phyloP scores from a whole-genome alignment of 1,140 invertebrate species.

The Drosophila arizonae region DNA sequence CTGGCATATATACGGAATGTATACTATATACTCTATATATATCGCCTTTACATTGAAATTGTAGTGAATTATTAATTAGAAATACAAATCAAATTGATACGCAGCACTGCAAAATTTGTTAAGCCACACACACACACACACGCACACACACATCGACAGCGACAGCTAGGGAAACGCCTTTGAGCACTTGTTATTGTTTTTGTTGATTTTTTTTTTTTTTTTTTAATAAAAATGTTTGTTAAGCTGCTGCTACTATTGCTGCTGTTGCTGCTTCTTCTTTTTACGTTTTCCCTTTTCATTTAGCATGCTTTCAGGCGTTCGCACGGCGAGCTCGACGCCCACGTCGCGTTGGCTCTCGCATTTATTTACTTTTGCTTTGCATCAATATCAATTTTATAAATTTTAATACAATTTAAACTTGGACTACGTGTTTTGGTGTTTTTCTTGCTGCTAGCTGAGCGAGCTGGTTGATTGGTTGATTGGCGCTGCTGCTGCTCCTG shows the following conservation, averaged over 20 bases:
- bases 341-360: too few relatives aligned
- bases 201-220: too few relatives aligned
- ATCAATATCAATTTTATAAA: background rate
- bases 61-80: too few relatives aligned
- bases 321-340: background rate
- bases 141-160: too few relatives aligned
- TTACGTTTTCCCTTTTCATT: background rate
- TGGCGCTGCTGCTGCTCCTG: slow-evolving; percentile 22
- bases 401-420: background rate
- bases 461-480: slow-evolving; percentile 4
- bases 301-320: slow-evolving; percentile 38
- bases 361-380: background rate
- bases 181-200: slow-evolving; percentile 1
- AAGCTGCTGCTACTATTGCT: too few relatives aligned
- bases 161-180: background rate
- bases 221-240: too few relatives aligned
- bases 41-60: too few relatives aligned
- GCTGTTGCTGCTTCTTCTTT: background rate
- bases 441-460: slow-evolving; percentile 2
- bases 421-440: background rate
- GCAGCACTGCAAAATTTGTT: too few relatives aligned
- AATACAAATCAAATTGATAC: too few relatives aligned
- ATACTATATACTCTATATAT: too few relatives aligned
- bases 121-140: too few relatives aligned
- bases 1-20: too few relatives aligned